These are phyloP conservation scores for Muraenolepis orangiensis DNA, from an alignment of 2,797 vertebrate genomes.

Conservation along the genomic window DNA sequence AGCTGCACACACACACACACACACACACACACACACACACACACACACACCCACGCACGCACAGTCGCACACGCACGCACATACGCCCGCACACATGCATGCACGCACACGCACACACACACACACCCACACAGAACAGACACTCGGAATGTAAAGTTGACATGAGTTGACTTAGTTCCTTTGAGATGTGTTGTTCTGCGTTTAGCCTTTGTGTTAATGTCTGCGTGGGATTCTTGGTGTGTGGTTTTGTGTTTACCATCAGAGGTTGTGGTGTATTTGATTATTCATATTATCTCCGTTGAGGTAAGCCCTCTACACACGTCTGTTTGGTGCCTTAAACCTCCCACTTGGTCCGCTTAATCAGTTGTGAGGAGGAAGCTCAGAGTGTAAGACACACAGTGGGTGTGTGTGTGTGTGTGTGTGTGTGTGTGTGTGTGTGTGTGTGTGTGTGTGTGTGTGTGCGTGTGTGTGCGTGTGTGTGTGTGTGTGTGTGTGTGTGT, in stretches of 20 bases:
- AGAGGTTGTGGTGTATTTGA: not conserved
- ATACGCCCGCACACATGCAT: not conserved
- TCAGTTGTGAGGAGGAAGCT: too few species aligned
- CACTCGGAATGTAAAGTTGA: not conserved
- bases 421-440: not conserved
- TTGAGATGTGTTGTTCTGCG: not conserved
- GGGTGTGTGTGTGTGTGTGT: too few species aligned
- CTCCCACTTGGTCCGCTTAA: too few species aligned
- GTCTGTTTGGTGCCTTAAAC: not conserved
- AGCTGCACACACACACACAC: too few species aligned
- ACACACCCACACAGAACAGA: too few species aligned
- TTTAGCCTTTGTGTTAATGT: not conserved
- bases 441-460: not conserved
- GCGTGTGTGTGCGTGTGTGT: too few species aligned
- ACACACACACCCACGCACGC: too few species aligned
- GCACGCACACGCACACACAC: too few species aligned
- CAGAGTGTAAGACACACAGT: too few species aligned
- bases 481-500: too few species aligned
- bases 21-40: too few species aligned
- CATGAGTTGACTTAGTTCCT: not conserved
- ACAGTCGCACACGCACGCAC: not conserved
- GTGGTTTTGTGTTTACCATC: not conserved
- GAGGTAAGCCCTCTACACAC: not conserved
- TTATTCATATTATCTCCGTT: not conserved
- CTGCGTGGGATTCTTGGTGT: not conserved